Conservation (phyloP, 2,888 invertebrate species). For the Hipparchia semele region DNA sequence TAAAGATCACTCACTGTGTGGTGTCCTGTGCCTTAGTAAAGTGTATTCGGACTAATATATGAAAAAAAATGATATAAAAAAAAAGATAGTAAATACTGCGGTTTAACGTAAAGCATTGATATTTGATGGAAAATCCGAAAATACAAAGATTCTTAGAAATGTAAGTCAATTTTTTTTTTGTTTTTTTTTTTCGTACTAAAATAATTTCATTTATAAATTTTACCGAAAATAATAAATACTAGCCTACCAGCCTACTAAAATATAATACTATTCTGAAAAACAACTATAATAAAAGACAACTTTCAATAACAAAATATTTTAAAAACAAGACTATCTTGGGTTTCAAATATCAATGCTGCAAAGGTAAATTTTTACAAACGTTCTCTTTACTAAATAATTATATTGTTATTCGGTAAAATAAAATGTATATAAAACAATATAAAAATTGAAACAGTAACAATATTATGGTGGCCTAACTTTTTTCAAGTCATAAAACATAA, state of each 20-base stretch:
- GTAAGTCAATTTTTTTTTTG: no score
- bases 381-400: no score
- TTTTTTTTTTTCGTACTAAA: no score
- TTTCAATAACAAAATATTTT: no score
- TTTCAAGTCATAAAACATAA: not conserved
- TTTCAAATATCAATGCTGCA: slow-evolving; percentile 2
- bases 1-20: slow-evolving; percentile 55
- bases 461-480: not conserved
- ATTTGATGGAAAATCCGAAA: no score
- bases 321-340: not conserved
- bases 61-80: slow-evolving; percentile 13
- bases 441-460: not conserved
- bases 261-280: no score
- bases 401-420: not conserved
- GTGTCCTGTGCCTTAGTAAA: slow-evolving; percentile 57
- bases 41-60: slow-evolving; percentile 48
- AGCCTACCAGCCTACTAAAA: no score
- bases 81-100: not conserved
- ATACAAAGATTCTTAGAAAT: no score
- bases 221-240: no score
- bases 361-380: not conserved
- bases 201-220: no score
- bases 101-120: not conserved
- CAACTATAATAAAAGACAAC: no score
- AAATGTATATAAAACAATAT: not conserved